Evolutionary conservation across 2,797 vertebrate genomes (phyloP).

Genomic region (Sebastes hopkinsi): DNA sequence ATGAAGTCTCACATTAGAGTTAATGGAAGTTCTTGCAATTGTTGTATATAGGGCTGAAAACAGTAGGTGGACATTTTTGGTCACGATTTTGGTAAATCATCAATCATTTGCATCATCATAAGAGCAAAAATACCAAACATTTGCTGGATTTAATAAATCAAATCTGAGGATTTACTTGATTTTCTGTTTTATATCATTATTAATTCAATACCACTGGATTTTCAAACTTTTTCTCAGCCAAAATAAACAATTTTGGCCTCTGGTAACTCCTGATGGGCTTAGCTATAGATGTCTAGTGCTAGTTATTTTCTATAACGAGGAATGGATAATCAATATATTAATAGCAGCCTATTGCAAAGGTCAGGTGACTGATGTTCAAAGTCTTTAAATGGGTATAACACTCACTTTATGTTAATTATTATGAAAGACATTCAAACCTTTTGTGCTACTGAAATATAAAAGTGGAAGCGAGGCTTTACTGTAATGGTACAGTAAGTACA

Average conservation of each 20-base stretch:
- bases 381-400: neutral
- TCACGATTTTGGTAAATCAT: neutral
- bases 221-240: neutral
- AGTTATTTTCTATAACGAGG: neutral
- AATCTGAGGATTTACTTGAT: neutral
- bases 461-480: neutral
- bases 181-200: neutral
- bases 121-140: neutral
- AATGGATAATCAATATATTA: neutral
- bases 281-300: neutral
- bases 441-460: neutral
- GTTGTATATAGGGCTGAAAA: neutral
- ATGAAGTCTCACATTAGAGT: neutral
- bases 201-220: neutral
- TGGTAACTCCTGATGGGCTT: neutral
- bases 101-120: neutral
- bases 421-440: neutral
- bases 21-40: neutral
- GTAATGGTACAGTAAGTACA: neutral
- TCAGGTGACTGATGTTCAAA: neutral
- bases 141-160: neutral
- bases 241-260: neutral
- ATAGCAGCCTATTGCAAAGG: constrained; percentile 10
- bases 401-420: neutral
- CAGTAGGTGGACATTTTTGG: neutral